phyloP scores from a whole-genome alignment of 1,140 invertebrate species.

The Diorhabda elongata region DNA sequence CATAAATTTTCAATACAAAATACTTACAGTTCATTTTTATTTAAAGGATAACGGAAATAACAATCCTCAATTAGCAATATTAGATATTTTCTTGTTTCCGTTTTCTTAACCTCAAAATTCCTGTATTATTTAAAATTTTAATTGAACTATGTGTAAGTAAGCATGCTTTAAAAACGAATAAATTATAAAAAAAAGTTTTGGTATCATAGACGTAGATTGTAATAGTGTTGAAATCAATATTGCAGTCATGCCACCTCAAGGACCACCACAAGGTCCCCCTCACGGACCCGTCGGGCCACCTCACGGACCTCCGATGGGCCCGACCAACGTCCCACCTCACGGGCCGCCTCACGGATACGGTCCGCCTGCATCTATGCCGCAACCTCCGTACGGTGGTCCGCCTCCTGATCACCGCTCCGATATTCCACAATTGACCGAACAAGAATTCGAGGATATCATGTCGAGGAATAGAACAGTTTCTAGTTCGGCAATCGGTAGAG shows the following conservation, averaged over 20 bases:
- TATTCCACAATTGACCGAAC: constrained; percentile 74
- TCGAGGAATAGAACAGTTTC: constrained; percentile 94
- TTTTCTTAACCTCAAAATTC: too few species aligned
- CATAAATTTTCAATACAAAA: too few species aligned
- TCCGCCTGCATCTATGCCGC: constrained; percentile 47
- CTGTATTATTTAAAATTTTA: too few species aligned
- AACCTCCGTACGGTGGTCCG: constrained; percentile 42
- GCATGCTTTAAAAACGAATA: too few species aligned
- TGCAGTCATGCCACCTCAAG: constrained; percentile 51
- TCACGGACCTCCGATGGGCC: constrained; percentile 54
- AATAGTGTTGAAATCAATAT: constrained; percentile 14
- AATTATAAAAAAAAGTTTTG: too few species aligned
- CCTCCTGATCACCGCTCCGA: constrained; percentile 53
- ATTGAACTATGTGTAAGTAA: too few species aligned
- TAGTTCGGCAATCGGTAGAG: constrained; percentile 92
- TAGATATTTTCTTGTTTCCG: too few species aligned
- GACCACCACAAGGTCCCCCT: constrained; percentile 55
- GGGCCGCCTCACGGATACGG: constrained; percentile 60
- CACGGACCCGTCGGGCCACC: constrained; percentile 60
- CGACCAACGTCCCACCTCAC: constrained; percentile 54
- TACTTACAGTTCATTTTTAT: too few species aligned
- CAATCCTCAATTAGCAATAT: too few species aligned
- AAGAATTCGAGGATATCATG: constrained; percentile 99
- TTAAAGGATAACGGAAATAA: too few species aligned
- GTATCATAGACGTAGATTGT: neutral